Evolutionary conservation across 2,888 invertebrate species (phyloP).

Genomic region (Athrips mouffetella): DNA sequence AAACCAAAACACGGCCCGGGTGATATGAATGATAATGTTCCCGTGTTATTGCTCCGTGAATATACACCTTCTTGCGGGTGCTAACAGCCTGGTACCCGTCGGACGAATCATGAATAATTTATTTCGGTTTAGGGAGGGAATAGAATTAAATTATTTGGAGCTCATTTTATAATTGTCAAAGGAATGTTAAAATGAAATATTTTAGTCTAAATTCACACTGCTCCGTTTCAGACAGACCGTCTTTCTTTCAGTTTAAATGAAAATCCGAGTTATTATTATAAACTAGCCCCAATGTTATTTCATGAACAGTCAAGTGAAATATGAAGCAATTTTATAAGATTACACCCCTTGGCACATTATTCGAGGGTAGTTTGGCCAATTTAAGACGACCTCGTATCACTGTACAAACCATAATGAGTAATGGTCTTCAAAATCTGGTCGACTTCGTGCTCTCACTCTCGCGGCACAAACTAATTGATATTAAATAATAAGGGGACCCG

Average conservation of each 20-base stretch:
- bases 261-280: constrained; percentile 16
- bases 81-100: constrained; percentile 4
- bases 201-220: too few species aligned
- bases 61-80: constrained; percentile 7
- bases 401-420: background rate
- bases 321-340: constrained; percentile 31
- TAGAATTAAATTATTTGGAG: background rate
- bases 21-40: constrained; percentile 23
- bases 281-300: constrained; percentile 25
- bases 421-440: constrained; percentile 29
- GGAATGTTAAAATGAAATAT: too few species aligned
- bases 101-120: constrained; percentile 6
- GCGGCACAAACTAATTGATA: constrained; percentile 49
- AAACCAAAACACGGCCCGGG: constrained; percentile 55
- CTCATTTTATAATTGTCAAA: background rate
- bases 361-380: constrained; percentile 24
- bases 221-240: too few species aligned
- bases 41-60: constrained; percentile 17
- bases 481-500: constrained; percentile 50
- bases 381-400: constrained; percentile 25
- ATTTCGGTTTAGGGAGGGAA: background rate
- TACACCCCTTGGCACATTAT: constrained; percentile 18
- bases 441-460: constrained; percentile 23
- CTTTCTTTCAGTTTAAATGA: background rate
- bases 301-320: constrained; percentile 30